A percentile compares a stretch with the other conserved stretches of the same genome.
Evolutionary conservation across 1,140 invertebrate genomes (phyloP).

Genomic region (Archivesica marissinica): DNA sequence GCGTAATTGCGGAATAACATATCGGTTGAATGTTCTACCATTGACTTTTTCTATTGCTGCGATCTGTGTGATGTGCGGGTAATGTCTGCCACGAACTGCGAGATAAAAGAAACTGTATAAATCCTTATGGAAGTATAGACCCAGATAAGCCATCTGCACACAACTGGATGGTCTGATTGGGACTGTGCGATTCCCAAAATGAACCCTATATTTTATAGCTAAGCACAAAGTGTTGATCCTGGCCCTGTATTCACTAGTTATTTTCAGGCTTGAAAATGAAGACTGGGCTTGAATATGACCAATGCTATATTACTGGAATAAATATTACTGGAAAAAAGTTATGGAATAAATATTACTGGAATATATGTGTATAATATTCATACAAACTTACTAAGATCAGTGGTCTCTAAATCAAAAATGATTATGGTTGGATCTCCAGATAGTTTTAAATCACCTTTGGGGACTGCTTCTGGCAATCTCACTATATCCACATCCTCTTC

Average conservation of each 20-base stretch:
- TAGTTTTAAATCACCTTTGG: constrained; percentile 19
- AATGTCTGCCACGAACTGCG: background rate
- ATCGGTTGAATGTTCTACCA: background rate
- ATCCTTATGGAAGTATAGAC: background rate
- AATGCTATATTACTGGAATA: background rate
- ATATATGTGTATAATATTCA: too few relatives aligned
- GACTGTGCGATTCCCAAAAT: background rate
- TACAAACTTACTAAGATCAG: constrained; percentile 6
- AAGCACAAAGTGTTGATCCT: background rate
- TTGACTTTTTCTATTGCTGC: constrained; percentile 28
- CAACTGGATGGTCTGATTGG: background rate
- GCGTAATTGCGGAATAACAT: constrained; percentile 20
- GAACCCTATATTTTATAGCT: background rate
- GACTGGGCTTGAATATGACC: background rate
- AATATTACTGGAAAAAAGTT: background rate
- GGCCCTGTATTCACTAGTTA: background rate
- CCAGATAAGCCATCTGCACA: too few relatives aligned
- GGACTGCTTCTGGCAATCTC: constrained; percentile 31
- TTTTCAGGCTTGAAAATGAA: background rate
- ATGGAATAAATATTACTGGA: background rate
- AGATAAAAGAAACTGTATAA: constrained; percentile 34
- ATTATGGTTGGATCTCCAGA: background rate
- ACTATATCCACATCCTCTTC: constrained; percentile 13
- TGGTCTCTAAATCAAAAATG: constrained; percentile 13
- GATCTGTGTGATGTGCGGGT: constrained; percentile 37